Percentiles rank a stretch among this genome's conserved stretches.
Conservation (phyloP, 92 coral and sea anemone species). For the Zoanthus sansibaricus region DNA sequence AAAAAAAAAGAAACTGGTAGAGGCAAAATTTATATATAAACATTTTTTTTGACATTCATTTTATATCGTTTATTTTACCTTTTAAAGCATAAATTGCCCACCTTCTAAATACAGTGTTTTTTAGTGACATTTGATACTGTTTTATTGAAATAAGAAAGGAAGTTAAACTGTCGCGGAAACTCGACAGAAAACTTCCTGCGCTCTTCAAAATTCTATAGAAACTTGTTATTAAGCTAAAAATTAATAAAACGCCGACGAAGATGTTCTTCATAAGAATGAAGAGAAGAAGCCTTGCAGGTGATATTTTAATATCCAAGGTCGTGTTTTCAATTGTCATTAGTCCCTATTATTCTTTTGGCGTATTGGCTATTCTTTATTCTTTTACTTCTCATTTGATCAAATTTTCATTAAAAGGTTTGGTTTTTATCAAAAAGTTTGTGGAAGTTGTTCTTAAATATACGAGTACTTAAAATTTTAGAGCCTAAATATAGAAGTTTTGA, state of each 20-base stretch:
- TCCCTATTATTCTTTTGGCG: slow-evolving; percentile 35
- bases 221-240: slow-evolving; percentile 26
- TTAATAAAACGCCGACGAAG: slow-evolving; percentile 33
- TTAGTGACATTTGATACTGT: slow-evolving; percentile 45
- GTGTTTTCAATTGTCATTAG: slow-evolving; percentile 39
- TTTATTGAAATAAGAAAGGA: slow-evolving; percentile 29
- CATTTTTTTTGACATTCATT: slow-evolving; percentile 25
- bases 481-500: slow-evolving; percentile 3
- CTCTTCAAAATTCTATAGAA: slow-evolving; percentile 27
- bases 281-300: slow-evolving; percentile 40
- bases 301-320: slow-evolving; percentile 41
- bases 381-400: slow-evolving; percentile 25
- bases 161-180: slow-evolving; percentile 34
- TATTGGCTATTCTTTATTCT: slow-evolving; percentile 16
- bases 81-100: not conserved
- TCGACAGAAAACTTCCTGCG: slow-evolving; percentile 24
- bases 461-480: slow-evolving; percentile 9
- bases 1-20: slow-evolving; percentile 13
- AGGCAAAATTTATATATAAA: slow-evolving; percentile 20
- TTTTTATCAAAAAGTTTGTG: not conserved
- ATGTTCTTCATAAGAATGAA: slow-evolving; percentile 42
- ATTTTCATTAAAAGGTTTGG: not conserved
- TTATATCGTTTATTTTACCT: not conserved
- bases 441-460: slow-evolving; percentile 7
- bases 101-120: not conserved